Evolutionary conservation across 2,113 vertebrate species (phyloP).

Genomic region (Neogale vison): DNA sequence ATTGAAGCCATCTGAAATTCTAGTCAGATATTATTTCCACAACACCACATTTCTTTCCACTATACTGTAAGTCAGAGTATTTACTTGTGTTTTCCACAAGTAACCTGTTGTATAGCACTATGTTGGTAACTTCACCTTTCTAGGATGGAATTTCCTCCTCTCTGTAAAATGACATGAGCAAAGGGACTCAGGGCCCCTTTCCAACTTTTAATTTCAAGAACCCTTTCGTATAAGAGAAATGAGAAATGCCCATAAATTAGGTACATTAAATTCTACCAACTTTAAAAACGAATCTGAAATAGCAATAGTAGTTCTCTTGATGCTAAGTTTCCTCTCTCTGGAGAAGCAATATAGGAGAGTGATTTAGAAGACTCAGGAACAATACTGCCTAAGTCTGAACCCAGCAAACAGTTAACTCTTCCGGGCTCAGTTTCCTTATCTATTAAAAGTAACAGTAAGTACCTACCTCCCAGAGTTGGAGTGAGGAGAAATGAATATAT

Average conservation of each 20-base stretch:
- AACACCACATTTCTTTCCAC: neutral
- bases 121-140: neutral
- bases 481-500: neutral
- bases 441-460: neutral
- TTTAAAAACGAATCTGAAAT: constrained; percentile 8
- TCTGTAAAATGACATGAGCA: neutral
- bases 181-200: neutral
- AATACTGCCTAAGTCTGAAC: neutral
- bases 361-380: neutral
- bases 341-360: neutral
- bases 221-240: neutral
- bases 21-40: neutral
- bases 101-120: neutral
- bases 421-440: neutral
- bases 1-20: neutral
- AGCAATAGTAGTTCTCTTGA: neutral
- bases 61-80: neutral
- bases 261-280: neutral
- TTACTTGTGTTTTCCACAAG: neutral
- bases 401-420: neutral
- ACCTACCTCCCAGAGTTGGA: neutral
- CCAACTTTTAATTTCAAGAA: neutral
- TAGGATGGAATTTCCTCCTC: neutral
- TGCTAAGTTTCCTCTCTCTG: neutral
- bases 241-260: neutral